phyloP scores from a whole-genome alignment of 2,888 invertebrate species.

The Dasysyrphus tricinctus region DNA sequence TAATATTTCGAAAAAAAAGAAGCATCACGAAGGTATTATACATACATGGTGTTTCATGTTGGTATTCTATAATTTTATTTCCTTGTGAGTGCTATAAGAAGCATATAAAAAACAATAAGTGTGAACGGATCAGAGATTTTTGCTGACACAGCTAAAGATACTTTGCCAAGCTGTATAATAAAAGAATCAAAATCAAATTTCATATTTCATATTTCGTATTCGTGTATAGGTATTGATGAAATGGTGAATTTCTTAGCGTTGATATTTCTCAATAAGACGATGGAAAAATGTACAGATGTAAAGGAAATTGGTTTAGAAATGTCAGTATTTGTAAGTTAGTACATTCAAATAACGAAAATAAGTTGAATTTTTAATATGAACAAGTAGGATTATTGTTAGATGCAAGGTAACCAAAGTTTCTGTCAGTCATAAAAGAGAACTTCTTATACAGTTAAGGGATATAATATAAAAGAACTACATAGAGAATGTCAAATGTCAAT shows the following conservation, averaged over 20 bases:
- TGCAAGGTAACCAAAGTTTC: neutral
- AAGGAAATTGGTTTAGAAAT: neutral
- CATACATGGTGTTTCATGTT: neutral
- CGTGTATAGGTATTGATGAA: neutral
- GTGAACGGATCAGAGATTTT: conserved; percentile 40
- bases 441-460: neutral
- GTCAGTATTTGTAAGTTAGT: neutral
- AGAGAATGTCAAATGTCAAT: neutral
- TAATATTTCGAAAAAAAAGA: conserved; percentile 43
- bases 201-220: neutral
- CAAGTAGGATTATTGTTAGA: neutral
- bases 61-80: conserved; percentile 47
- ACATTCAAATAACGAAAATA: neutral
- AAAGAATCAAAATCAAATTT: conserved; percentile 11
- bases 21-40: neutral
- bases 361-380: neutral
- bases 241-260: neutral
- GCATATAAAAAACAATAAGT: conserved; percentile 22
- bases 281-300: neutral
- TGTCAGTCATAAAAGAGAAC: neutral
- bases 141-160: conserved; percentile 46
- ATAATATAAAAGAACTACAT: neutral
- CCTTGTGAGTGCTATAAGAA: conserved; percentile 7
- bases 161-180: conserved; percentile 14
- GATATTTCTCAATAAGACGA: too few species aligned